Percentiles rank a stretch among this genome's conserved stretches.
phyloP scores from a whole-genome alignment of 2,113 vertebrate genomes.

The Tiliqua scincoides region DNA sequence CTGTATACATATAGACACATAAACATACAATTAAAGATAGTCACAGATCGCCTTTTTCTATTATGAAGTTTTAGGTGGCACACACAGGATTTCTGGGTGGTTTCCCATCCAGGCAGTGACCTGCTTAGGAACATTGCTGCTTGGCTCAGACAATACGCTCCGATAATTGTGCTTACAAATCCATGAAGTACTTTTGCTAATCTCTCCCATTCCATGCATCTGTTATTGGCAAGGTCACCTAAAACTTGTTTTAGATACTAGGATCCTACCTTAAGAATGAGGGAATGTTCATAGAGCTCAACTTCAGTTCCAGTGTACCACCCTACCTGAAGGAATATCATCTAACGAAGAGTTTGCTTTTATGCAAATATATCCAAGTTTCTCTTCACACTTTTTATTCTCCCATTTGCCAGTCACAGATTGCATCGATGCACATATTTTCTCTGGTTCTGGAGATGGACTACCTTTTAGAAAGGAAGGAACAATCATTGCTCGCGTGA shows the following conservation, averaged over 20 bases:
- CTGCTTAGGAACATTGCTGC: background rate
- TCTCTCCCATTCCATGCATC: background rate
- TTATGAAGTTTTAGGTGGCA: background rate
- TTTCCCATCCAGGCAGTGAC: background rate
- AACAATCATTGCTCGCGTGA: background rate
- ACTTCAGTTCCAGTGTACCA: background rate
- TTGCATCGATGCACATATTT: conserved; percentile 86
- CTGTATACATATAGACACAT: too few relatives aligned
- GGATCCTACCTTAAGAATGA: background rate
- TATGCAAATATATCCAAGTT: conserved; percentile 91
- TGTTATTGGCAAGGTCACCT: background rate
- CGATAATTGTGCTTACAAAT: too few relatives aligned
- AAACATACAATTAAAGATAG: too few relatives aligned
- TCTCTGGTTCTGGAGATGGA: conserved; percentile 83
- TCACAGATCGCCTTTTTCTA: too few relatives aligned
- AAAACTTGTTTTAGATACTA: background rate
- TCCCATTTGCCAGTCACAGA: conserved; percentile 91
- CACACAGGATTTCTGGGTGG: background rate
- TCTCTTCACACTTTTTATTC: conserved; percentile 80
- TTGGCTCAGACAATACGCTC: background rate
- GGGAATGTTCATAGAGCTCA: background rate
- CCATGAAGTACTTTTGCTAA: too few relatives aligned
- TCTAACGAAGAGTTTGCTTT: conserved; percentile 83
- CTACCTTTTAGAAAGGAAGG: conserved; percentile 77
- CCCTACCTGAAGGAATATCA: conserved; percentile 65